Evolutionary conservation across 2,113 vertebrate species (phyloP).

Genomic region (Gobiocypris rarus): DNA sequence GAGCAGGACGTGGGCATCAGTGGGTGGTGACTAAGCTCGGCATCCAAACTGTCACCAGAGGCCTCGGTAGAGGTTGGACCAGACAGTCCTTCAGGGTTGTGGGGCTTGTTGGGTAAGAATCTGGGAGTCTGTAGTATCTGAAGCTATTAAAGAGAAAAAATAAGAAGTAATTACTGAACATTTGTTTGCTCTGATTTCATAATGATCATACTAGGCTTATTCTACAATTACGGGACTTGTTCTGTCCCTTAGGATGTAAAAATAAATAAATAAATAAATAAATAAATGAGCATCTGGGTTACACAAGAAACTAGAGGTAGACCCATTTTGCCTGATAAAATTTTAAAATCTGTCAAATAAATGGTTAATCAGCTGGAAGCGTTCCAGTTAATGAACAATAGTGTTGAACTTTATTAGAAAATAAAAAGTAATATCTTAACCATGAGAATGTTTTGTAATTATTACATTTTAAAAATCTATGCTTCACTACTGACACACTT

Average conservation of each 20-base stretch:
- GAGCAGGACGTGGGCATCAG: constrained; percentile 26
- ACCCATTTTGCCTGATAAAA: neutral
- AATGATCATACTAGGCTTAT: neutral
- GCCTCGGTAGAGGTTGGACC: constrained; percentile 72
- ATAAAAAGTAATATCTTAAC: neutral
- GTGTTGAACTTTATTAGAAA: neutral
- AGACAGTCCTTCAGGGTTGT: constrained; percentile 81
- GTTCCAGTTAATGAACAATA: neutral
- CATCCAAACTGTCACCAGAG: constrained; percentile 72
- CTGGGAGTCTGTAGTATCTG: constrained; percentile 89
- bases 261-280: no score
- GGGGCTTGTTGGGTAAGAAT: constrained; percentile 79
- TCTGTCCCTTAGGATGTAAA: no score
- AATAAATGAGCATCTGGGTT: no score
- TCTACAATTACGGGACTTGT: neutral
- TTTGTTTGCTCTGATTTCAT: neutral
- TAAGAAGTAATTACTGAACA: neutral
- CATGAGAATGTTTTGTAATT: no score
- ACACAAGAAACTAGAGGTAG: no score
- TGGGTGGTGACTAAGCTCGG: constrained; percentile 40
- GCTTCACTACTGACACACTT: neutral
- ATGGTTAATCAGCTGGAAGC: neutral
- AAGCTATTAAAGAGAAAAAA: constrained; percentile 73
- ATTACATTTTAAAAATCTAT: neutral
- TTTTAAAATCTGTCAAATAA: neutral